Base-by-base conservation (phyloP, 2,113 vertebrate species). In the Sclerurus mexicanus region DNA sequence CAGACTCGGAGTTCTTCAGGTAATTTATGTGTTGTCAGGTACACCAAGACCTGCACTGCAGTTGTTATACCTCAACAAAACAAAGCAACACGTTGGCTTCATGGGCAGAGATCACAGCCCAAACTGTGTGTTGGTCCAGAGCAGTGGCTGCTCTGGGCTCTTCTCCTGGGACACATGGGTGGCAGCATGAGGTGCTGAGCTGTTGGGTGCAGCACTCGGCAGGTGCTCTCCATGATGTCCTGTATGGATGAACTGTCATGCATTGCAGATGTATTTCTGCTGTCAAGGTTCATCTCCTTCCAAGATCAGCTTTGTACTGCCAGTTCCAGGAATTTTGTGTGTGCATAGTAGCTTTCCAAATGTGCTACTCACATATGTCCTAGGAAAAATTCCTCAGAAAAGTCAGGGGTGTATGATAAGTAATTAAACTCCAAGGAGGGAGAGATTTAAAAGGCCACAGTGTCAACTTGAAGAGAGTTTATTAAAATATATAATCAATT, bases 401-500 rank as follows among this genome's bases (percentile, higher is more conserved):
- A 71, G 12, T 16, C n/a, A 56, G 49, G 10, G 27, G 6, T 58
- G 40, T 24, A 42, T 60, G 52, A 60, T 8, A 6, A 66, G 20
- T 37, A 72, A 74, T 33, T 78, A 47, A 84, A 78, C 22, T 33
- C 6, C 2, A 7, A 80, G 35, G 44, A 75, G 7, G 39, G 30
- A 93, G 49, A 18, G 37, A 78, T 89, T 95, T 95, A 53, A 93
- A 87, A 91, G 27, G 22, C 19, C 19, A 60, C 33, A 13, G 33
- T 80, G 39, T 83, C 55, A 85, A 47, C 27, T 74, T 28, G 15
- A 81, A 90, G 53, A 81, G 30, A 91, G 22, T 85, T 96, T 92
- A 68, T 92, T 84, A 91, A 96, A 96, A 89, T 87, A 58, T 46
- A 33, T 62, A 89, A 89, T 53, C 12, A 87, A 95, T 82, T 77